Evolutionary conservation across 2,888 invertebrate genomes (phyloP).

Genomic region (Lydus trimaculatus): DNA sequence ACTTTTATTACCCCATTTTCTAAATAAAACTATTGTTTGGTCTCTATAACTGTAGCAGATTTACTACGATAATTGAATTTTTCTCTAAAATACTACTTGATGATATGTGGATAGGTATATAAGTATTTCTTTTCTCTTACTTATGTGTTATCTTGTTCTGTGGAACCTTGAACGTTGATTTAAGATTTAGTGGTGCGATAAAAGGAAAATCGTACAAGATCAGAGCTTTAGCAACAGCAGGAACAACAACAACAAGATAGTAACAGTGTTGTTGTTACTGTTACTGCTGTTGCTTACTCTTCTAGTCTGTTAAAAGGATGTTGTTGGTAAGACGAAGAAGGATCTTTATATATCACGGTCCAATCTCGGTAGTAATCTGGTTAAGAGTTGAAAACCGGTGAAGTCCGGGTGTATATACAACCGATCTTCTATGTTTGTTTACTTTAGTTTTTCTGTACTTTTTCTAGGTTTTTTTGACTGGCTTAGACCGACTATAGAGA

Average conservation of each 20-base stretch:
- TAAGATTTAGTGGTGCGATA: constrained; percentile 42
- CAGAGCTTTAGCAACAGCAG: not conserved
- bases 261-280: not conserved
- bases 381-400: constrained; percentile 17
- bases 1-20: no score
- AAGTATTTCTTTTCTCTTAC: not conserved
- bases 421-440: not conserved
- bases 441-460: not conserved
- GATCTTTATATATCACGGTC: constrained; percentile 10
- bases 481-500: no score
- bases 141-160: constrained; percentile 14
- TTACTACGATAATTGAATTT: no score
- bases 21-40: not conserved
- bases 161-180: constrained; percentile 40
- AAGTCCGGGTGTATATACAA: not conserved
- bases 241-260: not conserved
- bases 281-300: not conserved
- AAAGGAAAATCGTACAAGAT: constrained; percentile 33
- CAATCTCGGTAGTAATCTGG: constrained; percentile 33
- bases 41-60: no score
- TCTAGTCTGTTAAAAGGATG: not conserved
- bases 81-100: no score
- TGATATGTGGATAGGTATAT: no score
- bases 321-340: not conserved
- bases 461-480: no score